Percentiles rank a stretch among this genome's conserved stretches.
phyloP scores from a whole-genome alignment of 2,113 vertebrate genomes.

The Labeo catla region DNA sequence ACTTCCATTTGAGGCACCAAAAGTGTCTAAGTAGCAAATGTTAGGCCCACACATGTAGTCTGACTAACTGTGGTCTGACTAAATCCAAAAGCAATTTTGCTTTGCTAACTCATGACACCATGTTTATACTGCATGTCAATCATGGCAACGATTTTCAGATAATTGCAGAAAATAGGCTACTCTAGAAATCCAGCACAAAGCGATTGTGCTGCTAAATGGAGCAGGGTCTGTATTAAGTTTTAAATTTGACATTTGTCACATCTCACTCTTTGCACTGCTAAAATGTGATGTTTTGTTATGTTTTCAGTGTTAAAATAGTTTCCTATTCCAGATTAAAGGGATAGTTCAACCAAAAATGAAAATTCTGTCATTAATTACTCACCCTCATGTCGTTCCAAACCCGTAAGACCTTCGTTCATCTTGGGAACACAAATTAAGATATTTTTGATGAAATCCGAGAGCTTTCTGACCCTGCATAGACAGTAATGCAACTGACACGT shows the following conservation, averaged over 20 bases:
- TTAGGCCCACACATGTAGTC: constrained; percentile 26
- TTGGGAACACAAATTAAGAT: no score
- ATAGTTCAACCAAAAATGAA: no score
- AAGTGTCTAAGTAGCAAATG: constrained; percentile 20
- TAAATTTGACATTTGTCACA: neutral
- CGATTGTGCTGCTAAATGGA: constrained; percentile 29
- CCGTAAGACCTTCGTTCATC: no score
- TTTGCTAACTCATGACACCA: constrained; percentile 29
- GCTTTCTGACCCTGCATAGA: no score
- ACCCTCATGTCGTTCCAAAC: no score
- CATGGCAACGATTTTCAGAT: constrained; percentile 30
- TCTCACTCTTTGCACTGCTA: neutral
- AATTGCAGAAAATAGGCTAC: constrained; percentile 43
- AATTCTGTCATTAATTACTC: no score
- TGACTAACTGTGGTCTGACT: constrained; percentile 23
- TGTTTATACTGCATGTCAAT: constrained; percentile 46
- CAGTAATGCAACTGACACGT: no score
- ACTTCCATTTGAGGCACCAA: constrained; percentile 27
- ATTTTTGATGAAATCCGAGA: no score
- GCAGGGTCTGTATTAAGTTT: constrained; percentile 20
- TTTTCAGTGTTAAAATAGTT: neutral
- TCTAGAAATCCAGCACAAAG: constrained; percentile 32
- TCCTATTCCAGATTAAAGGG: neutral
- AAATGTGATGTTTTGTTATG: neutral
- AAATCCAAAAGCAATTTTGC: constrained; percentile 44